Conservation (phyloP, 2,797 vertebrate genomes). For the Melanotaenia nigrans region DNA sequence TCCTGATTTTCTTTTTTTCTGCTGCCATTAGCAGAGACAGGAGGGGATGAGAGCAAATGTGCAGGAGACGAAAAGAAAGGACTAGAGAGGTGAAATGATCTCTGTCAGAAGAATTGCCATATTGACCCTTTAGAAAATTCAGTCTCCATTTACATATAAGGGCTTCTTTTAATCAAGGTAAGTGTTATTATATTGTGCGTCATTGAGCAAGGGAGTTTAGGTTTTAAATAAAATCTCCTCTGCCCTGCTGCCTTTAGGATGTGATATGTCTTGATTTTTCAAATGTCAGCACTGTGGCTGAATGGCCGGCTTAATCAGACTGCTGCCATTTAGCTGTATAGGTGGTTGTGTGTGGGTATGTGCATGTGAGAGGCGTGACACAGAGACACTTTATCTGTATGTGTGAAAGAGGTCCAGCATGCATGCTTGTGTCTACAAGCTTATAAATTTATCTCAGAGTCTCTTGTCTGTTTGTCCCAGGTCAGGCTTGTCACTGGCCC, state of each 20-base stretch:
- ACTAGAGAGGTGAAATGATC: constrained; percentile 88
- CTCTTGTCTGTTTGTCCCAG: constrained; percentile 91
- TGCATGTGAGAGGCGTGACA: constrained; percentile 15
- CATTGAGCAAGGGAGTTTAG: constrained; percentile 98
- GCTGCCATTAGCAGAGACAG: constrained; percentile 93
- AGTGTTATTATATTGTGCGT: constrained; percentile 99
- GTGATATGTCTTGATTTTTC: constrained; percentile 96
- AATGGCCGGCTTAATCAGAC: constrained; percentile 96
- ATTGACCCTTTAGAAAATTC: constrained; percentile 92
- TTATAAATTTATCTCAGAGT: constrained; percentile 94
- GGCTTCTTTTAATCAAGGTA: constrained; percentile 99
- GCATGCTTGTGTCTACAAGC: constrained; percentile 91
- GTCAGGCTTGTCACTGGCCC: constrained; percentile 87
- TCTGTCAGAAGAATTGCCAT: constrained; percentile 88
- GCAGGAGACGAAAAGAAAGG: constrained; percentile 80
- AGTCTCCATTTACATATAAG: constrained; percentile 99
- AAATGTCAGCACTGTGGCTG: constrained; percentile 97
- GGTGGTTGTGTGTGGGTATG: constrained; percentile 44
- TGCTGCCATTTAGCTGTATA: constrained; percentile 89
- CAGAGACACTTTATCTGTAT: constrained; percentile 52
- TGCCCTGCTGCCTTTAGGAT: constrained; percentile 92
- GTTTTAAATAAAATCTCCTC: constrained; percentile 96
- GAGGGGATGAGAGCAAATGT: constrained; percentile 77
- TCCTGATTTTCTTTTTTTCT: constrained; percentile 82
- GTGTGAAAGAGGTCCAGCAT: constrained; percentile 88